Evolutionary conservation across 2,888 invertebrate genomes (phyloP).

Genomic region (Ramazzottius varieornatus): DNA sequence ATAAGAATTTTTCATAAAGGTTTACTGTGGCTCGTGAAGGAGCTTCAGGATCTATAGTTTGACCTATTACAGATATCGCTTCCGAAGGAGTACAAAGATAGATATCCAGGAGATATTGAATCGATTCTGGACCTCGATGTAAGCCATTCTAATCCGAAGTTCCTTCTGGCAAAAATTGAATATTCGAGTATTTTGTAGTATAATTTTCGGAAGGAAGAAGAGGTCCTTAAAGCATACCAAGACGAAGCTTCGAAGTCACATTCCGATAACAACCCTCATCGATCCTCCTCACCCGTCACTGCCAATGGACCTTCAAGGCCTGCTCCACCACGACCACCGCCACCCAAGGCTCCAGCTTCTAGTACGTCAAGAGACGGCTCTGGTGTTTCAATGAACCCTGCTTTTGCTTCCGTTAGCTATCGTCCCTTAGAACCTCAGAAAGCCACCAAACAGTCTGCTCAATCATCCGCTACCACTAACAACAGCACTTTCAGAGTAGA

Average conservation of each 20-base stretch:
- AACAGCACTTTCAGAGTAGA: background rate
- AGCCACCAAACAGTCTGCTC: background rate
- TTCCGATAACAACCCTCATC: no score
- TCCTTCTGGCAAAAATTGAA: no score
- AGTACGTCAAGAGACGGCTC: background rate
- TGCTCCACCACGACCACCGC: background rate
- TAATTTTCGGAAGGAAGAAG: background rate
- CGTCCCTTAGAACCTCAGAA: background rate
- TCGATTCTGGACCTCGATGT: background rate
- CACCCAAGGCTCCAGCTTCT: background rate
- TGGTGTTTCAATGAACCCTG: background rate
- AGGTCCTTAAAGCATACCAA: no score
- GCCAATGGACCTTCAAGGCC: no score
- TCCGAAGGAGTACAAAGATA: background rate
- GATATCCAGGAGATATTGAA: background rate
- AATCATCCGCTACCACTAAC: background rate
- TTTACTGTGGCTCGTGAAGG: no score
- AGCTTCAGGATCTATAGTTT: no score
- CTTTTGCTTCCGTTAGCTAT: background rate
- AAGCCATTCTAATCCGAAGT: no score
- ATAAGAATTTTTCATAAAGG: no score
- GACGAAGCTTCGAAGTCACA: no score
- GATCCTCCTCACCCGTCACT: no score
- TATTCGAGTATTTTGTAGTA: no score
- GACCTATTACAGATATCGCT: background rate